These are phyloP conservation scores for Malacoraja senta DNA, from an alignment of 2,797 vertebrate species.

Conservation along the genomic window DNA sequence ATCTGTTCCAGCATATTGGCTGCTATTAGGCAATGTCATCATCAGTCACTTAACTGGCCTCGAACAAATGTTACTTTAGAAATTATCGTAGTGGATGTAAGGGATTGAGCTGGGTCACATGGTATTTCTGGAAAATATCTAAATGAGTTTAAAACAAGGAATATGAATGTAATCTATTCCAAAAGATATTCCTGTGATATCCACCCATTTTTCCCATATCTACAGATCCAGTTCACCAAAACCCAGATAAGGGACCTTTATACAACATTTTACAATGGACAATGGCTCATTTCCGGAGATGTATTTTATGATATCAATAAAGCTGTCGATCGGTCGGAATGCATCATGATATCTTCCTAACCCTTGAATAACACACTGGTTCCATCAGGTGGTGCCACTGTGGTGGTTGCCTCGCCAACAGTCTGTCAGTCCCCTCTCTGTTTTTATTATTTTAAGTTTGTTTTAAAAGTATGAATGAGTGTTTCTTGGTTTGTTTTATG, in stretches of 20 bases:
- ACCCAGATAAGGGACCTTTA: neutral
- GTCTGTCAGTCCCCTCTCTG: no score
- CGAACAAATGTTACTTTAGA: neutral
- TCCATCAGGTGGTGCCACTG: no score
- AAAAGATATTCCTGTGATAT: neutral
- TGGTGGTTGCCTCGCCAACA: no score
- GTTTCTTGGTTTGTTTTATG: no score
- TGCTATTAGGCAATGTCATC: neutral
- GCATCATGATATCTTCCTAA: neutral
- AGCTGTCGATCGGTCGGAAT: neutral
- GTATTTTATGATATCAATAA: neutral
- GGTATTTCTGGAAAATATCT: no score
- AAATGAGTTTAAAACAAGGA: neutral
- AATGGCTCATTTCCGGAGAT: neutral
- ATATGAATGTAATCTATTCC: neutral
- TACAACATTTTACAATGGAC: neutral
- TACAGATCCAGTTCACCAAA: neutral
- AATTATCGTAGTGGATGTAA: neutral
- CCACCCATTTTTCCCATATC: neutral
- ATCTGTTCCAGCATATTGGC: conserved; percentile 1
- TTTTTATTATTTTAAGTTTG: no score
- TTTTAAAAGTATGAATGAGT: no score
- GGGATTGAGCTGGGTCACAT: neutral
- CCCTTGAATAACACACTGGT: neutral
- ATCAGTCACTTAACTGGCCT: neutral